Conservation (phyloP, 2,888 invertebrate species). For the Agonopterix arenella region DNA sequence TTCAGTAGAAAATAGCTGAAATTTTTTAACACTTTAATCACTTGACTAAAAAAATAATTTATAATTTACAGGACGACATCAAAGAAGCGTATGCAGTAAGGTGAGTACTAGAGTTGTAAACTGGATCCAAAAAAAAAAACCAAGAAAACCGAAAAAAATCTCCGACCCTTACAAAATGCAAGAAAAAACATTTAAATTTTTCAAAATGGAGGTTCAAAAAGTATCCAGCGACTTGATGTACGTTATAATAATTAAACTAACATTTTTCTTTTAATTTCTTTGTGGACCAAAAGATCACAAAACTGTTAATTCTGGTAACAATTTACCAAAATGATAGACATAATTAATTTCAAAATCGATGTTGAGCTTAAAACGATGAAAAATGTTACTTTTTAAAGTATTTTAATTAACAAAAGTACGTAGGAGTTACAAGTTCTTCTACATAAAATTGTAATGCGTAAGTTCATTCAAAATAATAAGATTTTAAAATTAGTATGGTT, state of each 20-base stretch:
- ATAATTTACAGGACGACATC: slow-evolving; percentile 23
- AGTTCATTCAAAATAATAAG: background rate
- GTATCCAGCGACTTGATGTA: slow-evolving; percentile 14
- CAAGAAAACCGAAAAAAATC: slow-evolving; percentile 14
- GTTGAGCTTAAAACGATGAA: too few species aligned
- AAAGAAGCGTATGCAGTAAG: slow-evolving; percentile 31
- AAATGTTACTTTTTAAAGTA: too few species aligned
- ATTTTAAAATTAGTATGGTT: slow-evolving; percentile 3
- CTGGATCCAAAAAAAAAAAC: slow-evolving; percentile 25
- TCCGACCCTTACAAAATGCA: slow-evolving; percentile 15
- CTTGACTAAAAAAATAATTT: background rate
- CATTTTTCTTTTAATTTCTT: slow-evolving; percentile 19
- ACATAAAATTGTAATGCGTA: too few species aligned
- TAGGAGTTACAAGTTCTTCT: background rate
- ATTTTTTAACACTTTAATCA: too few species aligned
- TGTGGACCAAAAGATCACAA: slow-evolving; percentile 21
- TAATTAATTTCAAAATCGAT: too few species aligned
- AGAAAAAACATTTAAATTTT: slow-evolving; percentile 12
- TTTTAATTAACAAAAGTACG: background rate
- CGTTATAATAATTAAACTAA: slow-evolving; percentile 14
- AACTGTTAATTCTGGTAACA: background rate
- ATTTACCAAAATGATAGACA: background rate
- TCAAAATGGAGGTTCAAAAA: slow-evolving; percentile 12
- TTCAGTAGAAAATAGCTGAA: too few species aligned
- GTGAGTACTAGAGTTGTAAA: slow-evolving; percentile 29